Base-by-base conservation (phyloP, 2,888 invertebrate species). In the Zonitis immaculata region DNA sequence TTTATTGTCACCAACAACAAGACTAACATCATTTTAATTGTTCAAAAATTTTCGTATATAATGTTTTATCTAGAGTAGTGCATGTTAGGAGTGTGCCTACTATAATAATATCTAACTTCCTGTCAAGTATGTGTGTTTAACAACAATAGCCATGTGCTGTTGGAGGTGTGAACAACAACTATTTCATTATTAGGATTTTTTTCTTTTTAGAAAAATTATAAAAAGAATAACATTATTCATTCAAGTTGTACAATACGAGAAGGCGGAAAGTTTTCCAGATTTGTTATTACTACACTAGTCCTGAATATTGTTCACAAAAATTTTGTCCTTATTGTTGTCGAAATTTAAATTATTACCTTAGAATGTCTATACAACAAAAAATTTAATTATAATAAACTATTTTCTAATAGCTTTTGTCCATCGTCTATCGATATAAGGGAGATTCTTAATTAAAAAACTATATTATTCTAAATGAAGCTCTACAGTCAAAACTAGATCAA, bases 11-110 rank as follows among this genome's bases (percentile, higher is more conserved):
- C 44, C n/a, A n/a, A n/a, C 44, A 44, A 44, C 44, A 26, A 22
- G 44, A 12, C 26, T 26, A 44, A 27, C 44, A 44, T 25, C 7
- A n/a, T 26, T 44, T 44, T 44, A 35, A 35, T 35, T 35, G 35
- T 35, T 18, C 35, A n/a, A n/a, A n/a, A n/a, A n/a, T n/a, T n/a
- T n/a, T n/a, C n/a, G n/a, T n/a, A n/a, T n/a, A n/a, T n/a, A n/a
- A n/a, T n/a, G n/a, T n/a, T n/a, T n/a, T n/a, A n/a, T n/a, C n/a
- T n/a, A n/a, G n/a, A n/a, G n/a, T n/a, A n/a, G n/a, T n/a, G n/a
- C n/a, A 7, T 32, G 35, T 35, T 16, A 14, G 35, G 35, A 35
- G 35, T 35, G 35, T 35, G 35, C 35, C 35, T 35, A 35, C 18
- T 18, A n/a, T n/a, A n/a, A 35, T 35, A 35, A 18, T 35, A 35